Base-by-base conservation (phyloP, 2,888 invertebrate genomes). In the Stenodera caucasica region DNA sequence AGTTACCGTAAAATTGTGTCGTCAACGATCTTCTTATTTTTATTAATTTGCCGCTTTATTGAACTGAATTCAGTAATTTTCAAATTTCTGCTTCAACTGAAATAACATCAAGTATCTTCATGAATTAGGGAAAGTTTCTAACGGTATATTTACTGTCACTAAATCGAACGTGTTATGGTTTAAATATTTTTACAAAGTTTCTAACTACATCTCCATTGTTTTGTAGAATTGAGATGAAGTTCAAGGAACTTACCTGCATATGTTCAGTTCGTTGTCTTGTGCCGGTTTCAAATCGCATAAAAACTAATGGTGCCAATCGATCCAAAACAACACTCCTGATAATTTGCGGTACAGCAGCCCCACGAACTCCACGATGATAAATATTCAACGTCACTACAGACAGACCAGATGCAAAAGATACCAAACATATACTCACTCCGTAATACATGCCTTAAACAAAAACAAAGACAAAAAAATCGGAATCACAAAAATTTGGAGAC, bases 311-410 rank as follows among this genome's bases (percentile, higher is more conserved):
- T 63, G 92, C 91, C 71, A 93, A 83, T 69, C 90, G 84, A 75
- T 89, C 88, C 75, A 94, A 84, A 69, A 91, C 89, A 68, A 93
- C 81, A 69, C 86, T 88, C 73, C 89, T 86, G 55, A 90, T 82
- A 71, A 88, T 76, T 52, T 84, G 83, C 50, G 94, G 92, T 64
- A 94, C 91, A 76, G 90, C 88, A 67, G 88, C 87, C 69, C 92
- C 92, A 76, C 91, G 84, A 70, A 90, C 88, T 70, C 94, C 93
- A 76, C 92, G 85, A 83, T 93, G 92, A 80, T 93, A 92, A 75
- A 93, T 88, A 79, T 92, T 93, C 65, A 93, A 83, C 2, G 93
- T 93, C 59, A 93, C 90, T 56, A 93, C 93, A 0, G 92, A 91
- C 55, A 91, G 82, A 0, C 90, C 91, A 0, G 90, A 90, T 5